Conservation (phyloP, 1,140 invertebrate genomes). For the Calliopsis andreniformis region DNA sequence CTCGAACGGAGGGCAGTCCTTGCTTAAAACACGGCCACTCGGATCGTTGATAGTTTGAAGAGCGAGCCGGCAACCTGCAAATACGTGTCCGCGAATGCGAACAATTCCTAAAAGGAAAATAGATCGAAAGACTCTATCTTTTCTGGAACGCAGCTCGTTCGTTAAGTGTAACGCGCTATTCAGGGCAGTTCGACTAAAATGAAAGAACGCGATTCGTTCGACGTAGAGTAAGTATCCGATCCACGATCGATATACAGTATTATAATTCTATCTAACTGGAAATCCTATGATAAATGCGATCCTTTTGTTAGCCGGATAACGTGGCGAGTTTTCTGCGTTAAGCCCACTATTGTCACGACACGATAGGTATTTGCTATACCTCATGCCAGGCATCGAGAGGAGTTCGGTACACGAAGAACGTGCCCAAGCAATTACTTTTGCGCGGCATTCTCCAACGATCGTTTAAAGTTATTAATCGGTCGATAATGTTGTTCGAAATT, state of each 20-base stretch:
- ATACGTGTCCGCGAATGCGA: too few relatives aligned
- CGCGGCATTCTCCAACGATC: conserved; percentile 26
- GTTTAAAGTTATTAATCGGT: conserved; percentile 41
- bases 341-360: conserved; percentile 35
- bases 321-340: conserved; percentile 28
- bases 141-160: too few relatives aligned
- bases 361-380: conserved; percentile 28
- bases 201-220: conserved; percentile 11
- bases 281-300: conserved; percentile 40
- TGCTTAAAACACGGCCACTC: conserved; percentile 55
- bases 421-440: conserved; percentile 54
- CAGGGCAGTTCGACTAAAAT: conserved; percentile 1
- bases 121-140: too few relatives aligned
- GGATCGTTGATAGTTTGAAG: conserved; percentile 3
- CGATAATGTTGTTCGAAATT: conserved; percentile 18
- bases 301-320: conserved; percentile 21
- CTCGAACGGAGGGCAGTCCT: conserved; percentile 49
- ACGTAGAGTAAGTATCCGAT: too few relatives aligned
- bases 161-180: too few relatives aligned
- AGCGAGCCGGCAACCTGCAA: too few relatives aligned
- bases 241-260: conserved; percentile 10
- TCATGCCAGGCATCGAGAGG: conserved; percentile 9
- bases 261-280: conserved; percentile 35
- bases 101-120: too few relatives aligned
- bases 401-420: conserved; percentile 27